Conservation (phyloP, 2,113 vertebrate species). For the Lepus timidus region DNA sequence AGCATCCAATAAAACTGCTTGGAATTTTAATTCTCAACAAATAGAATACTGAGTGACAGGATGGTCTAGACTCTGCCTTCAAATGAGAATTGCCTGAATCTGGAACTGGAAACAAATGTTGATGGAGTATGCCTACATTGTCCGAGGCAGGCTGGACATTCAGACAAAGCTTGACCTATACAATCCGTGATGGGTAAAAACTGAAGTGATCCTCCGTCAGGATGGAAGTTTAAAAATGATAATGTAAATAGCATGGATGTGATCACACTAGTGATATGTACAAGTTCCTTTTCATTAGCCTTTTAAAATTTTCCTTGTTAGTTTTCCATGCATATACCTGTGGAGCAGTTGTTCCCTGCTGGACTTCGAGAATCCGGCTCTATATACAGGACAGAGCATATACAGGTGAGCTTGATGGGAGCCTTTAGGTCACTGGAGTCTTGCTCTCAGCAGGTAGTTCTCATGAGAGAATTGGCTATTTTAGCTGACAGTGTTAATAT, state of each 20-base stretch:
- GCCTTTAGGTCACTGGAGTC: too few species aligned
- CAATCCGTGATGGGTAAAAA: background rate
- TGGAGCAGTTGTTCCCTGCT: background rate
- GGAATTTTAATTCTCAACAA: conserved; percentile 15
- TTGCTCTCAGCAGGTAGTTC: too few species aligned
- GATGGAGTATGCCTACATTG: background rate
- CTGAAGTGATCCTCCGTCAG: background rate
- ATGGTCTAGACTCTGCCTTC: background rate
- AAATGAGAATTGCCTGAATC: background rate
- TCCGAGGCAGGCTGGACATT: background rate
- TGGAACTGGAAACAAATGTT: background rate
- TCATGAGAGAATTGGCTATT: too few species aligned
- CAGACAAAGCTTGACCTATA: background rate
- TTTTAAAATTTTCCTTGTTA: background rate
- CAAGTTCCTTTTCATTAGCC: background rate
- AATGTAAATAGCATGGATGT: background rate
- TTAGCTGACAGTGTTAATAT: background rate
- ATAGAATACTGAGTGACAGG: background rate
- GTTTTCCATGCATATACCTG: background rate
- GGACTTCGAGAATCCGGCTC: background rate
- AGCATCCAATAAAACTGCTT: background rate
- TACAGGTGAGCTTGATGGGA: too few species aligned
- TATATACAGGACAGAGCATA: background rate
- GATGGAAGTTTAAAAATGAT: background rate
- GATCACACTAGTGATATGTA: background rate